These are phyloP conservation scores for Drosophila virilis DNA, from an alignment of 1,140 invertebrate species.

Conservation along the genomic window DNA sequence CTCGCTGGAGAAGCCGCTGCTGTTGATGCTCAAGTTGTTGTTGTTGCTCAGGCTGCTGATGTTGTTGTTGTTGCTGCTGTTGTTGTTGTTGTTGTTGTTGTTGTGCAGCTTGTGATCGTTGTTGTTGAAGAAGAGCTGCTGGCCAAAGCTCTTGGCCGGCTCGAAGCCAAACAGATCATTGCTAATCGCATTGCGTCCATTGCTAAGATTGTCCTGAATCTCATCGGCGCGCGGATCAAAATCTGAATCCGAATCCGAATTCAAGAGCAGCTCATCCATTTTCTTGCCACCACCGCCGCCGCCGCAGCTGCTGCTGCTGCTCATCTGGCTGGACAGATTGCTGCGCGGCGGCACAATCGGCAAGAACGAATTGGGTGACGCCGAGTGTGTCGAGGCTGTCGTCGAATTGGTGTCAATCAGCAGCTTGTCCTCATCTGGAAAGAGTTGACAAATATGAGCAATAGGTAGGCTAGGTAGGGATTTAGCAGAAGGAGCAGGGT, in stretches of 20 bases:
- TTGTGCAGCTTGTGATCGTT: conserved; percentile 74
- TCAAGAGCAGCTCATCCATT: conserved; percentile 92
- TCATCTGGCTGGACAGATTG: conserved; percentile 86
- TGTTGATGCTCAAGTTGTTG: conserved; percentile 64
- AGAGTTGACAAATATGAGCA: too few species aligned
- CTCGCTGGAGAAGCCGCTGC: conserved; percentile 76
- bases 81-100: conserved; percentile 53
- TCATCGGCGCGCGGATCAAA: conserved; percentile 92
- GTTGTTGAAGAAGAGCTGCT: conserved; percentile 82
- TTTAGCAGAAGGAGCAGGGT: too few species aligned
- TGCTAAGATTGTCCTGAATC: conserved; percentile 84
- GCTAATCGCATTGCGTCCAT: conserved; percentile 74
- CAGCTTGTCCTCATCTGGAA: conserved; percentile 83
- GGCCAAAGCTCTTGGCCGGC: conserved; percentile 83
- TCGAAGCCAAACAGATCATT: conserved; percentile 83
- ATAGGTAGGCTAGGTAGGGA: too few species aligned
- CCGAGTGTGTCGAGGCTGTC: conserved; percentile 67
- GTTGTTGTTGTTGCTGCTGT: conserved; percentile 43
- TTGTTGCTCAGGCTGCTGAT: conserved; percentile 53
- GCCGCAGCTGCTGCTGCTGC: conserved; percentile 45
- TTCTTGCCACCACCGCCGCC: conserved; percentile 87
- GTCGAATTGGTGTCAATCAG: conserved; percentile 78
- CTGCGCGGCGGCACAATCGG: conserved; percentile 88
- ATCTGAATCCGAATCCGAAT: conserved; percentile 91
- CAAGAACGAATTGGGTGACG: conserved; percentile 83